Base-by-base conservation (phyloP, 1,140 invertebrate genomes). In the Arctopsyche grandis region DNA sequence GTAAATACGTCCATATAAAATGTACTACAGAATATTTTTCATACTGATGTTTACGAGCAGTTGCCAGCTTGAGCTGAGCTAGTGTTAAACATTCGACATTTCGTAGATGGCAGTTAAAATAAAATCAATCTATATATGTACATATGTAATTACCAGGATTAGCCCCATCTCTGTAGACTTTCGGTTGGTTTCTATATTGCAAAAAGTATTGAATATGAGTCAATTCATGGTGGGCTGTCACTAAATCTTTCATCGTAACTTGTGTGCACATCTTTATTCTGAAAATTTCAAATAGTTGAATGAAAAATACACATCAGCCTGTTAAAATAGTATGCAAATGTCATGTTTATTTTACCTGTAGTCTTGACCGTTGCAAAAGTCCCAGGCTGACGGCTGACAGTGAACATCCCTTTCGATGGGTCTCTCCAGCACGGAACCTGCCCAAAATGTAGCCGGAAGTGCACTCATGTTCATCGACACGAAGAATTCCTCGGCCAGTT, bases 231-330 rank as follows among this genome's bases (percentile, higher is more conserved):
- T 99, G 97, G 26, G 94, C 93, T 0, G 95, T 98, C 71, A 97
- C 92, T 48, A 99, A 88, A 86, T 98, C 95, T 76, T 94, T 93
- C 91, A 96, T 94, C 75, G 92, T 96, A 1, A 98, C 91, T 78
- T 94, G 92, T 0, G 97, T 96, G 85, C 97, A 99, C 94, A 97
- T 96, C 89, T 99, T 99, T 70, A 99, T 97, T 79, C 97, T 97
- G 87, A 80, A 91, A 78, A 75, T 71, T 46, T 38, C 16, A 75
- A 56, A 56, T 38, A 21, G 21, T 22, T 52, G 10, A 52, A 14
- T 5, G 3, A 12, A 52, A 66, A 66, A 66, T 29, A 22, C 3
- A 19, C 14, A 29, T 7, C 1, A n/a, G 1, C 0, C 21, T 1
- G 19, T 66, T 66, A 66, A 66, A 66, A 4, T 24, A 4, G 26